A percentile compares a stretch with the other conserved stretches of the same genome.
phyloP scores from a whole-genome alignment of 2,888 invertebrate genomes.

The Melinopterus prodromus region DNA sequence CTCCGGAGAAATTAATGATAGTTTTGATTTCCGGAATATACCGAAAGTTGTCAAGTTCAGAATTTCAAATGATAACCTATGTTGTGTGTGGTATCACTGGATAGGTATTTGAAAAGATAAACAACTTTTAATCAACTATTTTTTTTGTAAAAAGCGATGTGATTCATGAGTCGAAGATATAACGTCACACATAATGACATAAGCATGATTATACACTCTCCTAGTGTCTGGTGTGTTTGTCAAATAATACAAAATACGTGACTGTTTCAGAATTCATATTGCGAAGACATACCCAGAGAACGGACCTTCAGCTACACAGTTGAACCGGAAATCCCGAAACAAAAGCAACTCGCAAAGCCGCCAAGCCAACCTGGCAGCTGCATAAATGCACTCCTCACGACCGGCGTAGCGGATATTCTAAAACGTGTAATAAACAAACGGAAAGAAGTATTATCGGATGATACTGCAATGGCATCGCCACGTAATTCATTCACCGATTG shows the following conservation, averaged over 20 bases:
- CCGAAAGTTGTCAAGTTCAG: no score
- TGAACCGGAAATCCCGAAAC: constrained; percentile 52
- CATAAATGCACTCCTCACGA: constrained; percentile 57
- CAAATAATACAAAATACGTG: not conserved
- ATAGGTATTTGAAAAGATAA: no score
- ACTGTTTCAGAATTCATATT: constrained; percentile 52
- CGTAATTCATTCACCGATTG: constrained; percentile 58
- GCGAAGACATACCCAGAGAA: constrained; percentile 53
- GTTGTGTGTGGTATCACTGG: no score
- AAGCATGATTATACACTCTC: not conserved
- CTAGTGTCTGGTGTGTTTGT: not conserved
- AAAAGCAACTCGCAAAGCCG: constrained; percentile 51
- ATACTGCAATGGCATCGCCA: constrained; percentile 45
- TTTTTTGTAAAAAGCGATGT: no score
- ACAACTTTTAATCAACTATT: no score
- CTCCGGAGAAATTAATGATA: no score
- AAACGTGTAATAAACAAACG: constrained; percentile 58
- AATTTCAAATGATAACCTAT: no score
- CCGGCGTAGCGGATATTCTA: constrained; percentile 58
- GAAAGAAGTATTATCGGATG: constrained; percentile 54
- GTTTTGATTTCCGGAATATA: no score
- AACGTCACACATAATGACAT: no score
- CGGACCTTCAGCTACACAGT: constrained; percentile 54
- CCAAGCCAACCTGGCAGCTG: constrained; percentile 53
- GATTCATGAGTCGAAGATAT: no score